A percentile compares a stretch with the other conserved stretches of the same genome.
phyloP scores from a whole-genome alignment of 2,797 vertebrate species.

The Adrianichthys oophorus region DNA sequence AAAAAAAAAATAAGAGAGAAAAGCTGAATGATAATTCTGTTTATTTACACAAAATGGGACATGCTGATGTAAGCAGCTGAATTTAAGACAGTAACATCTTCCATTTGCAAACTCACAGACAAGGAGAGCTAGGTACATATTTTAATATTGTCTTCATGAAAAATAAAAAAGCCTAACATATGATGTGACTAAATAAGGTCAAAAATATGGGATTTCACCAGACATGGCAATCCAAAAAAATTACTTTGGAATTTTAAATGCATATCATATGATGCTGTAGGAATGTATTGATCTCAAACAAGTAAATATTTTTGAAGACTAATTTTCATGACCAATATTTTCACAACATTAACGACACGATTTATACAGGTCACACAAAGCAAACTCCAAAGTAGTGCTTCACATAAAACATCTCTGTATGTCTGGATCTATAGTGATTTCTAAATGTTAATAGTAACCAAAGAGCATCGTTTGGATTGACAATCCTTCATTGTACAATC shows the following conservation, averaged over 20 bases:
- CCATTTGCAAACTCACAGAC: constrained; percentile 46
- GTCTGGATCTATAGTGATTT: constrained; percentile 18
- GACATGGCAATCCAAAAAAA: constrained; percentile 16
- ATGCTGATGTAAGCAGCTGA: constrained; percentile 25
- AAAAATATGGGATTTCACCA: constrained; percentile 24
- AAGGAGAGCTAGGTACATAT: constrained; percentile 43
- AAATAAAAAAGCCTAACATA: constrained; percentile 38
- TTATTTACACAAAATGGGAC: constrained; percentile 73
- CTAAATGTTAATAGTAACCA: constrained; percentile 49
- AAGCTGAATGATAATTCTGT: constrained; percentile 44
- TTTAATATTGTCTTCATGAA: constrained; percentile 35
- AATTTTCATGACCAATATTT: constrained; percentile 41
- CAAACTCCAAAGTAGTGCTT: constrained; percentile 63
- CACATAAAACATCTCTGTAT: constrained; percentile 45
- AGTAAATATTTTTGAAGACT: constrained; percentile 3
- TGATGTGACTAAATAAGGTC: constrained; percentile 38
- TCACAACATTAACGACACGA: constrained; percentile 53
- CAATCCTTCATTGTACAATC: constrained; percentile 10
- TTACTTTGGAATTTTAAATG: constrained; percentile 32
- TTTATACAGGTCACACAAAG: constrained; percentile 55
- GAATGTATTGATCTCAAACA: constrained; percentile 17
- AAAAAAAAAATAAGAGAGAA: not conserved
- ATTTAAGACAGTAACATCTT: constrained; percentile 40
- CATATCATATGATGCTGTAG: constrained; percentile 10
- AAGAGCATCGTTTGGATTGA: constrained; percentile 46